These are phyloP conservation scores for Drosophila siamana DNA, from an alignment of 2,888 invertebrate species.

Conservation along the genomic window DNA sequence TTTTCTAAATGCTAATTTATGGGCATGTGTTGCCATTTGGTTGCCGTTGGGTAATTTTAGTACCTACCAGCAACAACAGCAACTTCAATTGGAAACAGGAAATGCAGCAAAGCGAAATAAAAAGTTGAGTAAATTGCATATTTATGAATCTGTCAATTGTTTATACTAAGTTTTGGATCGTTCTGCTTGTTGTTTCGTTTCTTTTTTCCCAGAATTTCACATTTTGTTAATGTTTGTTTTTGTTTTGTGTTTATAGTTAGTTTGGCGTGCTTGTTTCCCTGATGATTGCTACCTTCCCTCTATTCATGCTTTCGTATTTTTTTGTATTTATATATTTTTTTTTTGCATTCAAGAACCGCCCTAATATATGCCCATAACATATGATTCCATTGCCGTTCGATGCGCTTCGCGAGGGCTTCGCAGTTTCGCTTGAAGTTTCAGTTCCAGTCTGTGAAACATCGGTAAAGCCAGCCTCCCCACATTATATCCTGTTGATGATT, in stretches of 20 bases:
- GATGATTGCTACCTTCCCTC: constrained; percentile 13
- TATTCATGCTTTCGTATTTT: not conserved
- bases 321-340: constrained; percentile 8
- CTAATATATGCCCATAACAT: constrained; percentile 58
- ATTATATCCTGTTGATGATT: constrained; percentile 36
- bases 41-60: constrained; percentile 81
- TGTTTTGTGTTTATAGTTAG: constrained; percentile 48
- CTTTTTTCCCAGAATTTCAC: constrained; percentile 71
- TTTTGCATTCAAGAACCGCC: constrained; percentile 42
- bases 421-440: constrained; percentile 12
- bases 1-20: constrained; percentile 80
- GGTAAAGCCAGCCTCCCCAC: not conserved
- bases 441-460: constrained; percentile 35
- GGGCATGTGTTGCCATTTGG: constrained; percentile 82
- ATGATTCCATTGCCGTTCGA: constrained; percentile 65
- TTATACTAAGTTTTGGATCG: constrained; percentile 65
- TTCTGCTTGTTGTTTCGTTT: constrained; percentile 24
- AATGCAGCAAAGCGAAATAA: constrained; percentile 81
- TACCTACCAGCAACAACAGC: constrained; percentile 59
- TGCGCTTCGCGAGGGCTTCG: constrained; percentile 40
- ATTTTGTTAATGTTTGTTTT: constrained; percentile 45
- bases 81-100: constrained; percentile 73
- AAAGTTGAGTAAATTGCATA: constrained; percentile 80
- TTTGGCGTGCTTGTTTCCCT: constrained; percentile 47
- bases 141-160: constrained; percentile 82